These are phyloP conservation scores for Boloria selene DNA, from an alignment of 2,888 invertebrate genomes.

Conservation along the genomic window DNA sequence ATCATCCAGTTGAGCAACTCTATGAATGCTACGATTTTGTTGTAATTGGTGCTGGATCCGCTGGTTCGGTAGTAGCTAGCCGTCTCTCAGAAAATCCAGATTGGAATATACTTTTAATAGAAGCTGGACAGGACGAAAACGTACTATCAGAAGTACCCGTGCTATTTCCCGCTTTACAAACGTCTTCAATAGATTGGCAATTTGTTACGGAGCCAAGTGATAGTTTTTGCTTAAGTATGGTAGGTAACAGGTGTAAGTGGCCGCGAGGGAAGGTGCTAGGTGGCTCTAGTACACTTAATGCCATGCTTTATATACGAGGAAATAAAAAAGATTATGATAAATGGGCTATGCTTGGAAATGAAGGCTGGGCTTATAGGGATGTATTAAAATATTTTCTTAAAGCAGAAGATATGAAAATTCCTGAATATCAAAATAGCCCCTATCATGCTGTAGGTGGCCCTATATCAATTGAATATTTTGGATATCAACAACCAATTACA, in stretches of 20 bases:
- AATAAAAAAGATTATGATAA: constrained; percentile 91
- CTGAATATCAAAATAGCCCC: constrained; percentile 77
- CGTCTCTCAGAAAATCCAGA: constrained; percentile 88
- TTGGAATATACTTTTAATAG: constrained; percentile 89
- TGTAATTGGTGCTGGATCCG: constrained; percentile 91
- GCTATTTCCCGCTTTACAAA: constrained; percentile 87
- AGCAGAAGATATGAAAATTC: constrained; percentile 89
- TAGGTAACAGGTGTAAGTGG: constrained; percentile 86
- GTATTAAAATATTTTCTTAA: constrained; percentile 90
- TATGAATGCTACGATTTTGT: constrained; percentile 88
- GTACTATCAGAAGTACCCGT: constrained; percentile 87
- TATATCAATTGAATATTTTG: constrained; percentile 87
- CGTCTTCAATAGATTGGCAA: constrained; percentile 90
- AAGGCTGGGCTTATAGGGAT: constrained; percentile 90
- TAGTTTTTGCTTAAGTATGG: constrained; percentile 86
- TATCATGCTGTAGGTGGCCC: constrained; percentile 89
- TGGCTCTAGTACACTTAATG: constrained; percentile 92
- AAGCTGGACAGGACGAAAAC: constrained; percentile 90
- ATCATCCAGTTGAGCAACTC: constrained; percentile 78
- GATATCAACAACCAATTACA: constrained; percentile 86
- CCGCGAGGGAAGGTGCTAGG: constrained; percentile 90
- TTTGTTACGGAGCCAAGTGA: constrained; percentile 89
- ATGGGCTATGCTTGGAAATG: constrained; percentile 89
- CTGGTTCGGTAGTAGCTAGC: constrained; percentile 90
- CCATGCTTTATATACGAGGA: constrained; percentile 94